Evolutionary conservation across 2,113 vertebrate species (phyloP), one percentile per base, ranked within the genome.

Genomic region (Bucco capensis): DNA sequence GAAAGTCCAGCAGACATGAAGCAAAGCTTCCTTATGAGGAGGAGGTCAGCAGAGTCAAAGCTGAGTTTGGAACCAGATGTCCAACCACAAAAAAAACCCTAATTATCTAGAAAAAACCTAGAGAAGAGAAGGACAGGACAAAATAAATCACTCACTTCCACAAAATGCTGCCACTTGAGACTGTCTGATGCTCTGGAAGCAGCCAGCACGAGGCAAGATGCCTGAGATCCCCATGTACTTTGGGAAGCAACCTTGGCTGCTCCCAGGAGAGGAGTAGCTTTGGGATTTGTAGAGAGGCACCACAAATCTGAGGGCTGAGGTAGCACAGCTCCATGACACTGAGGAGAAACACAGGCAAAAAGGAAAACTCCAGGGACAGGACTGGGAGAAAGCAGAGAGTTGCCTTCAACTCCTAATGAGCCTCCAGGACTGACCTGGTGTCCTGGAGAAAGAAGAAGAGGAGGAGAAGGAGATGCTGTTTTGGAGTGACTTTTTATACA

Each of bases 231-330:
- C 78, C 81, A 15, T 12, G 71, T 83, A 46, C 78, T 82, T 93
- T 0, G 22, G 94, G 38, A 12, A 21, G 50, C 94, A 96, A 35
- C 33, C 56, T 58, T 19, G 70, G 21, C 50, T 51, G 62, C 6
- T 38, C 40, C 74, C 15, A 38, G 83, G 18, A 69, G 35, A 31
- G 14, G 46, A 37, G 49, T 66, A 57, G 21, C 3, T 64, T 3
- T 2, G 86, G 71, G 35, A 5, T 90, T 90, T 92, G 83, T 96
- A 93, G 50, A 92, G 25, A 66, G 96, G 92, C 2, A 76, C 42
- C 8, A 83, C 78, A n/a, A 85, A 87, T 18, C 46, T 73, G 66
- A 50, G 11, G 0, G 1, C 6, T 9, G 93, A 27, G 73, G 73
- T 27, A 46, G 70, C 31, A 22, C 92, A 92, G 31, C 3, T 57